These are phyloP conservation scores for Eurosta solidaginis DNA, from an alignment of 1,140 invertebrate genomes.

Conservation along the genomic window DNA sequence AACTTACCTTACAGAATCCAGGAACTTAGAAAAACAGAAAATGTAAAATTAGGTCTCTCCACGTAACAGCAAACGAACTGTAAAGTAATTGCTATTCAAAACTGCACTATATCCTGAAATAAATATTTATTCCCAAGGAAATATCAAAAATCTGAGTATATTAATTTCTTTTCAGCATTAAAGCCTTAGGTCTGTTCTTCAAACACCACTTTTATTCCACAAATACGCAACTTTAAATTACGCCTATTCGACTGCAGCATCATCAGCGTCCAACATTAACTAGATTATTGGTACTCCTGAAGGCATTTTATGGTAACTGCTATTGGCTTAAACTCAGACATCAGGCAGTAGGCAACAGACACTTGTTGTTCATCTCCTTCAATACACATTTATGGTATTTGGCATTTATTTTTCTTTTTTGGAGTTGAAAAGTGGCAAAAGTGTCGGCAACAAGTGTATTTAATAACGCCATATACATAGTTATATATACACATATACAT, in stretches of 20 bases:
- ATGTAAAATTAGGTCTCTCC: too few species aligned
- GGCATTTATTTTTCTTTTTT: neutral
- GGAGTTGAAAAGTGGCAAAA: slow-evolving; percentile 3
- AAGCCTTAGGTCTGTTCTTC: too few species aligned
- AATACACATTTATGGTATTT: neutral
- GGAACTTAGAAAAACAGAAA: too few species aligned
- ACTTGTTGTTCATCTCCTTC: neutral
- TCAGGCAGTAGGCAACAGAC: neutral
- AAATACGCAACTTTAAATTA: too few species aligned
- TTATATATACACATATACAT: neutral
- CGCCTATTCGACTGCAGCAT: neutral
- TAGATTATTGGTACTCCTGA: neutral
- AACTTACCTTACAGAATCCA: too few species aligned
- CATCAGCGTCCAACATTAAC: slow-evolving; percentile 3
- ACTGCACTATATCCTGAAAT: too few species aligned
- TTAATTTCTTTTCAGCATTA: too few species aligned
- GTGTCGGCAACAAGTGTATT: slow-evolving; percentile 14
- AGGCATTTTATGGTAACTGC: neutral
- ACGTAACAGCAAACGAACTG: too few species aligned
- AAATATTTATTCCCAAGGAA: too few species aligned
- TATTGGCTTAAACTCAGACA: neutral
- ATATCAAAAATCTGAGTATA: too few species aligned
- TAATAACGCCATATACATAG: neutral
- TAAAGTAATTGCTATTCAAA: too few species aligned
- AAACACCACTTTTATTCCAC: too few species aligned